Conservation (phyloP, 1,140 invertebrate genomes). For the Trichomalopsis sarcophagae region DNA sequence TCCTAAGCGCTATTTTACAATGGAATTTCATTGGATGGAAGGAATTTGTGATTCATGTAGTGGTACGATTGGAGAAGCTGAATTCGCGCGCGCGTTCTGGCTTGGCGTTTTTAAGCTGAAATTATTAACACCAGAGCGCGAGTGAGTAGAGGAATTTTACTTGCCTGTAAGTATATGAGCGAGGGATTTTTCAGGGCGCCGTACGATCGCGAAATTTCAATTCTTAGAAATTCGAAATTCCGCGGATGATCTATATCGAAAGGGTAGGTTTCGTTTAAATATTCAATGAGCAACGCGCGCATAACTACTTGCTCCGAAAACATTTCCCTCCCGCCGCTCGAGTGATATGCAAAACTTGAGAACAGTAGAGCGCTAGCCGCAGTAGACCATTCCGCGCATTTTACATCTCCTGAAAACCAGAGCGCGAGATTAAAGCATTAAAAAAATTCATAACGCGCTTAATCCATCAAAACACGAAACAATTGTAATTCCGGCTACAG, state of each 20-base stretch:
- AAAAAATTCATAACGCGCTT: too few species aligned
- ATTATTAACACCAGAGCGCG: neutral
- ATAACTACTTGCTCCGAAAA: neutral
- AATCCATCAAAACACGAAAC: neutral
- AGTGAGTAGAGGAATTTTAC: neutral
- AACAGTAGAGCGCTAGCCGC: neutral
- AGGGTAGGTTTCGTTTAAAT: too few species aligned
- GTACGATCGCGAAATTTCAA: too few species aligned
- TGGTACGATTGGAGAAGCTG: neutral
- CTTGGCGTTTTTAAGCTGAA: neutral
- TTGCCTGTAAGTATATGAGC: too few species aligned
- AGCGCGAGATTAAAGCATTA: neutral
- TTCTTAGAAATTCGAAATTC: too few species aligned
- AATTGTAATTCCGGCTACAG: neutral
- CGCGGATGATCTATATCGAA: too few species aligned
- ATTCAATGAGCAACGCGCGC: too few species aligned
- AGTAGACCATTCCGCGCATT: neutral
- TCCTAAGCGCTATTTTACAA: neutral
- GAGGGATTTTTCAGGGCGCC: too few species aligned
- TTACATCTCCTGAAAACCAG: neutral
- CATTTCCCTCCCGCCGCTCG: neutral
- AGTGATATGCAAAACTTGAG: neutral
- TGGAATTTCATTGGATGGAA: neutral
- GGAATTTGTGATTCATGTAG: constrained; percentile 1
- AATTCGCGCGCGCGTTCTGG: neutral